Base-by-base conservation (phyloP, 2,888 invertebrate species). In the Clanis bilineata region DNA sequence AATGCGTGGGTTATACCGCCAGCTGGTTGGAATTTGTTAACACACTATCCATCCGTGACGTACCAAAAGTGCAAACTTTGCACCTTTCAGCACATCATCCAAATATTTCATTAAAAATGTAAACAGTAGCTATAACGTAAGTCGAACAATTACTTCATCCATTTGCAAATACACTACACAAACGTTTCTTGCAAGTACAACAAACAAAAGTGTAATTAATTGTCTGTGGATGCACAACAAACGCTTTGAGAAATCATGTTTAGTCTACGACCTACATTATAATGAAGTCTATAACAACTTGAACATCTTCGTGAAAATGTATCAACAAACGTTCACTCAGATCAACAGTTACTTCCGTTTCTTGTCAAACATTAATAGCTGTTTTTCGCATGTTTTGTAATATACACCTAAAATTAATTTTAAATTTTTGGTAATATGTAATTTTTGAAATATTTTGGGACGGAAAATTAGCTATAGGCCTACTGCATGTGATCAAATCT, bases 171-270 rank as follows among this genome's bases (percentile, higher is more conserved):
- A 59, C 44, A 44, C 25, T 45, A 44, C 44, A 44, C 55, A 56
- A 59, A 38, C 18, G 56, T n/a, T 59, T 22, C 10, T 56, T 56
- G 18, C 6, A 55, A 47, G 44, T 43, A 15, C 54, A 55, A 55
- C 36, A 59, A 59, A 59, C 59, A 56, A 44, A 59, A 10, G n/a
- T 32, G 59, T 45, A 59, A 59, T 59, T 55, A 55, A 59, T 59
- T 38, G 44, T 28, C 23, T 36, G 32, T 22, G 38, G 18, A 12
- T 38, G 15, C 23, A 56, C 39, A 56, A 39, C 55, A 56, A 41
- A 36, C 56, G 56, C 21, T 25, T 45, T 45, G 45, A 45, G 28
- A 59, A 59, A 38, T 55, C 23, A 44, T 59, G 59, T 59, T 59
- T 59, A 59, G 59, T 59, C 59, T 59, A 59, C 36, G 12, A 36